Evolutionary conservation across 2,888 invertebrate genomes (phyloP), one percentile per base, ranked within the genome.

Genomic region (Spodoptera exigua): DNA sequence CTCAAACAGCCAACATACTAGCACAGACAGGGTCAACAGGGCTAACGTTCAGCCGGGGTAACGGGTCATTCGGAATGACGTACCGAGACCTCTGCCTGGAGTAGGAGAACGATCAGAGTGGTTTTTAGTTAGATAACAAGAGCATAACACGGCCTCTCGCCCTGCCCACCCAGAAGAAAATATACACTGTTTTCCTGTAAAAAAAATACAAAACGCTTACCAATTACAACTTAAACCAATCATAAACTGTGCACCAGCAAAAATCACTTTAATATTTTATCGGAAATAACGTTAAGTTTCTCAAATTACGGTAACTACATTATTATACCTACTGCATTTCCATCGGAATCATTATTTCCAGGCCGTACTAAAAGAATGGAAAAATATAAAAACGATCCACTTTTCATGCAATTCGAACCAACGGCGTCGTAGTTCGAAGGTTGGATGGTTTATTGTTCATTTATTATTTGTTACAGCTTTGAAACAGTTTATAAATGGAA

Each of bases 231-330:
- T 63, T 53, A 10, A 7, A 17, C 58, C 77, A 65, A 2, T 14
- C 17, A 17, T 12, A 36, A 68, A 75, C 61, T 62, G 68, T 66
- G 72, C 78, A 79, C 72, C 73, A 74, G 70, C 80, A 79, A 81
- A 82, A 80, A 80, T 80, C 78, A 74, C 73, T 82, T 78, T 74
- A 80, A 80, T 83, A 81, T 80, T 83, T 79, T 76, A 81, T 79
- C 74, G 76, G 74, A 78, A 72, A 76, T 78, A 76, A 66, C 62
- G 68, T 74, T 69, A 73, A 76, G 67, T 69, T 76, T 72, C 63
- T 61, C 66, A 66, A 76, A 76, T 79, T 76, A 79, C 66, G 44
- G 40, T 59, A 61, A 78, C 73, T 65, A 70, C 51, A 54, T 75
- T 58, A 76, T 62, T 62, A 64, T 59, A 58, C 39, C 49, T 55